These are phyloP conservation scores for Lytechinus variegatus DNA, from an alignment of 35 echinoderm and acorn worm species.

Conservation along the genomic window DNA sequence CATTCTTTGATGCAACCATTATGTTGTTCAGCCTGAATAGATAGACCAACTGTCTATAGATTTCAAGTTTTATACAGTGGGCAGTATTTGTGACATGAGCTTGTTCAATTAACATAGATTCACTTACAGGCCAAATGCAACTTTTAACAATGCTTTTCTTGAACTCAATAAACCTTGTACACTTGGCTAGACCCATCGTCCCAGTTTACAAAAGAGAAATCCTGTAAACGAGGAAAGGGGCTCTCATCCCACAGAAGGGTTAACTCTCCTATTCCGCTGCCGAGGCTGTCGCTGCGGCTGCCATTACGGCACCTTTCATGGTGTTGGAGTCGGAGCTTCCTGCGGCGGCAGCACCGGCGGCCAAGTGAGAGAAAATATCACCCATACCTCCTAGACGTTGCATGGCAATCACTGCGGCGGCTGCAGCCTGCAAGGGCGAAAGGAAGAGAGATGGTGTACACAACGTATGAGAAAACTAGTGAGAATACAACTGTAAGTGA, in stretches of 20 bases:
- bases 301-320: conserved; percentile 21
- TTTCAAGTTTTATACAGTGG: neutral
- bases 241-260: neutral
- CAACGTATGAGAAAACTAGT: neutral
- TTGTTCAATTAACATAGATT: no score
- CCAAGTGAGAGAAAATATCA: conserved; percentile 39
- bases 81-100: neutral
- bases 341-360: conserved; percentile 24
- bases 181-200: neutral
- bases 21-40: neutral
- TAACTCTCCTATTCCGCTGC: conserved; percentile 25
- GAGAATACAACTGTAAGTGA: neutral
- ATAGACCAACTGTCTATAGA: neutral
- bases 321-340: neutral
- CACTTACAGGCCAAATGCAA: no score
- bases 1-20: neutral
- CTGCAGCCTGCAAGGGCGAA: conserved; percentile 56
- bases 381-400: conserved; percentile 60
- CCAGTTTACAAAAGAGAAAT: neutral
- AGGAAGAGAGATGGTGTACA: neutral
- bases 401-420: conserved; percentile 75
- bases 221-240: neutral
- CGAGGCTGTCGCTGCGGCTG: conserved; percentile 43
- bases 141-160: neutral
- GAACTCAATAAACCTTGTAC: neutral